These are phyloP conservation scores for Neoniphon sammara DNA, from an alignment of 2,797 vertebrate genomes.

Conservation along the genomic window DNA sequence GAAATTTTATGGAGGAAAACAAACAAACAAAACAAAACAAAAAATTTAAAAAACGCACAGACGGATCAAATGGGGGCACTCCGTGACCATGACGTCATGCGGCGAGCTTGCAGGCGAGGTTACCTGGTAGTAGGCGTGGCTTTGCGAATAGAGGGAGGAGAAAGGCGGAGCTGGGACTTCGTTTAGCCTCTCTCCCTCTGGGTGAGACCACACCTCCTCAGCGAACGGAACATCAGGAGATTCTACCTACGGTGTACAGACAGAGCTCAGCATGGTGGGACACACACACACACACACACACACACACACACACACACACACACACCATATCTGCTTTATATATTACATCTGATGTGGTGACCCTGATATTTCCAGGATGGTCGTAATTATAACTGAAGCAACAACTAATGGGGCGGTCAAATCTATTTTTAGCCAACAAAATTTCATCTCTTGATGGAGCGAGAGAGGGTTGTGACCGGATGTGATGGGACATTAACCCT, in stretches of 20 bases:
- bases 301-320: not conserved
- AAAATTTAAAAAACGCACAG: conserved; percentile 5
- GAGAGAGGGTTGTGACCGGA: no score
- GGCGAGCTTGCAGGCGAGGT: conserved; percentile 37
- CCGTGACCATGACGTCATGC: conserved; percentile 42
- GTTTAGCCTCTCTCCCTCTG: conserved; percentile 76
- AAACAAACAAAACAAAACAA: conserved; percentile 6
- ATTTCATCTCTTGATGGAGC: no score
- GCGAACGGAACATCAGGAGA: conserved; percentile 81
- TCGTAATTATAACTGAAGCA: no score
- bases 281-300: conserved; percentile 17
- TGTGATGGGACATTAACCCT: no score
- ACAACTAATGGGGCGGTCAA: no score
- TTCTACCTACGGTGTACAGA: conserved; percentile 82
- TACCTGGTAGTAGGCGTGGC: conserved; percentile 84
- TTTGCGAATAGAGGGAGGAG: conserved; percentile 82
- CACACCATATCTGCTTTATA: no score
- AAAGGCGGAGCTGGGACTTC: conserved; percentile 80
- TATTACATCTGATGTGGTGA: no score
- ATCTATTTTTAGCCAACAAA: no score
- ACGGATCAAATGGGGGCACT: not conserved
- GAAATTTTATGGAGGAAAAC: conserved; percentile 8
- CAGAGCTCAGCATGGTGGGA: conserved; percentile 65
- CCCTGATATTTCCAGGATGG: no score
- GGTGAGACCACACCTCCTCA: conserved; percentile 79